Percentiles rank a stretch among this genome's conserved stretches.
Conservation (phyloP, 2,888 invertebrate genomes). For the Pseudococcus jackbeardsleyi region DNA sequence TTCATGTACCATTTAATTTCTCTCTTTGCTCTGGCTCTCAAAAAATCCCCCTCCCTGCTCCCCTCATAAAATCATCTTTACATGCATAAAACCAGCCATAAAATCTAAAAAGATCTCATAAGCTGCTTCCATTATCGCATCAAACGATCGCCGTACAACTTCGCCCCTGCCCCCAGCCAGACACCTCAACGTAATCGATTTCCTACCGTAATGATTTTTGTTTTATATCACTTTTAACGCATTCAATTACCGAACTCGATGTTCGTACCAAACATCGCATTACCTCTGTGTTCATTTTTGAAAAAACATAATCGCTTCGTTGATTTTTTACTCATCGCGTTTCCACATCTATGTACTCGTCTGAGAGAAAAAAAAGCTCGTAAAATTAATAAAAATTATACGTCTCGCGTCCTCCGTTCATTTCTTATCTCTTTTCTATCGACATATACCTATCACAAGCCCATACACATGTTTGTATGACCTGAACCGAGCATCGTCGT, state of each 20-base stretch:
- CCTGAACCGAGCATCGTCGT: neutral
- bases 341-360: neutral
- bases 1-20: too few relatives aligned
- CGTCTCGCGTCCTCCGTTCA: neutral
- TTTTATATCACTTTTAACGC: neutral
- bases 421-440: neutral
- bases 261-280: too few relatives aligned
- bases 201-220: neutral
- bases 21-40: too few relatives aligned
- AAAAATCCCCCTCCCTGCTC: too few relatives aligned
- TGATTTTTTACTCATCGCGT: neutral
- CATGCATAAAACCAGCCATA: neutral
- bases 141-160: neutral
- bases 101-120: neutral
- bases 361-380: neutral
- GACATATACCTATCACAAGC: neutral
- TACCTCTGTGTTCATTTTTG: neutral
- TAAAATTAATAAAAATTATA: slow-evolving; percentile 3
- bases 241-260: neutral
- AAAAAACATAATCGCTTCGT: neutral
- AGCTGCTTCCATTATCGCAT: neutral
- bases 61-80: neutral
- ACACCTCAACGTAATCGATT: neutral
- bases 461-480: neutral
- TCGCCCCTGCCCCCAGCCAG: neutral